A percentile compares a stretch with the other conserved stretches of the same genome.
These are phyloP conservation scores for Porites lobata DNA, from an alignment of 92 coral and sea anemone species.

Conservation along the genomic window DNA sequence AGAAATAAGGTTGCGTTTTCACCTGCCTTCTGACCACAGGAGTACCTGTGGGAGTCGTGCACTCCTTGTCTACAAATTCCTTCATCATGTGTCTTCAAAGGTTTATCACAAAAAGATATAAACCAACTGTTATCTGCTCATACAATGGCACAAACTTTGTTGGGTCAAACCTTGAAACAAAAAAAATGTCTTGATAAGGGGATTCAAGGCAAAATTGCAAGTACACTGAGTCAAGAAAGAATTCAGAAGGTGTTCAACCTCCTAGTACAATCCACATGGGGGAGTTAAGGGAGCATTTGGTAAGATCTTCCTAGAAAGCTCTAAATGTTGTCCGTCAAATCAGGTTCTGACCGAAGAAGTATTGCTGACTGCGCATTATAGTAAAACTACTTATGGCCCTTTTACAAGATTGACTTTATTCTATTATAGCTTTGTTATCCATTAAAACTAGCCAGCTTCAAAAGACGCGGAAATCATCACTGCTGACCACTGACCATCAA, in stretches of 20 bases:
- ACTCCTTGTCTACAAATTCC: constrained; percentile 49
- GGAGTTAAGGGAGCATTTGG: constrained; percentile 46
- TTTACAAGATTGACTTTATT: no score
- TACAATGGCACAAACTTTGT: constrained; percentile 65
- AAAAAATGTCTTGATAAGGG: constrained; percentile 7
- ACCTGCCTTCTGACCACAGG: constrained; percentile 52
- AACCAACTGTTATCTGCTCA: constrained; percentile 44
- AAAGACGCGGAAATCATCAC: no score
- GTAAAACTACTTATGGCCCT: no score
- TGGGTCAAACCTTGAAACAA: constrained; percentile 39
- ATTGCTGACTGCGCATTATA: constrained; percentile 17
- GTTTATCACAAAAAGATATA: constrained; percentile 55
- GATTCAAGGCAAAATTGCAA: constrained; percentile 33
- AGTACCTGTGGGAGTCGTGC: constrained; percentile 60
- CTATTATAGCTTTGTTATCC: no score
- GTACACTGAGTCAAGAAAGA: constrained; percentile 20
- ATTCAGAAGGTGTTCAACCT: constrained; percentile 32
- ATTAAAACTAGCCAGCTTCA: no score
- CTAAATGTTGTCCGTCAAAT: constrained; percentile 15
- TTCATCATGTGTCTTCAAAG: constrained; percentile 62
- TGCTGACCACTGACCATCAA: no score
- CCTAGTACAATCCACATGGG: constrained; percentile 47
- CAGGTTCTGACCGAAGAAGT: constrained; percentile 51
- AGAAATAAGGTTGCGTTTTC: constrained; percentile 60
- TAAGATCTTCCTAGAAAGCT: constrained; percentile 46